Evolutionary conservation across 2,888 invertebrate species (phyloP).

Genomic region (Imbricaverruca yamaguchii): DNA sequence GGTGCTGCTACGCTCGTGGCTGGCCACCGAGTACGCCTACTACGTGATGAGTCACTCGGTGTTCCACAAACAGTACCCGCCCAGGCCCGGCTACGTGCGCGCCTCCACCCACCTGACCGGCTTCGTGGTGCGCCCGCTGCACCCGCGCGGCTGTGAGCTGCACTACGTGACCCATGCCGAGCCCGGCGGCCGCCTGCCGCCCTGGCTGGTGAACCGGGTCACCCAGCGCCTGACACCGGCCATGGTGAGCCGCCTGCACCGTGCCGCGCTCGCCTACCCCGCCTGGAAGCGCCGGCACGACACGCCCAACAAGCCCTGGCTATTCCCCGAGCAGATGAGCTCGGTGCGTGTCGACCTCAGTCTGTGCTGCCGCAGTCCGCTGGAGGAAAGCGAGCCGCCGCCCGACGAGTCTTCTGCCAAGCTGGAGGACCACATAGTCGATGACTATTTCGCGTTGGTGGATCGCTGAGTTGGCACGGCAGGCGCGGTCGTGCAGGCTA

Average conservation of each 20-base stretch:
- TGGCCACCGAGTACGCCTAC: constrained; percentile 76
- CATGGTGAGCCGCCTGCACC: not conserved
- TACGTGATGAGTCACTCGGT: constrained; percentile 86
- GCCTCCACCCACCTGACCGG: constrained; percentile 58
- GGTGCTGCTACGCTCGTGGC: constrained; percentile 84
- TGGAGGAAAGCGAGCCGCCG: not conserved
- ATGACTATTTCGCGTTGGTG: not conserved
- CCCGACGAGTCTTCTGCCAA: not conserved
- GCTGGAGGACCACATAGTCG: not conserved
- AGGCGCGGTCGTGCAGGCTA: too few relatives aligned
- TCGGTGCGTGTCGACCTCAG: not conserved
- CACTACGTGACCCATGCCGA: constrained; percentile 86
- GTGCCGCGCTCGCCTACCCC: not conserved
- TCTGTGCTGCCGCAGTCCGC: not conserved
- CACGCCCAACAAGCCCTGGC: not conserved
- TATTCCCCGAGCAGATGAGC: constrained; percentile 4
- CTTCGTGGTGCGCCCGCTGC: constrained; percentile 57
- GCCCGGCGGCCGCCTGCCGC: constrained; percentile 76
- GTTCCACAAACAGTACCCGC: constrained; percentile 75
- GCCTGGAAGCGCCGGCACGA: not conserved
- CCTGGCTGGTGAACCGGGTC: constrained; percentile 81
- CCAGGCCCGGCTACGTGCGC: constrained; percentile 67
- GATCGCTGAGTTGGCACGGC: not conserved
- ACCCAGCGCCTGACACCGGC: constrained; percentile 75
- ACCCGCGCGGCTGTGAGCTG: constrained; percentile 59